These are phyloP conservation scores for Lycodopsis pacificus DNA, from an alignment of 2,797 vertebrate genomes.

Conservation along the genomic window DNA sequence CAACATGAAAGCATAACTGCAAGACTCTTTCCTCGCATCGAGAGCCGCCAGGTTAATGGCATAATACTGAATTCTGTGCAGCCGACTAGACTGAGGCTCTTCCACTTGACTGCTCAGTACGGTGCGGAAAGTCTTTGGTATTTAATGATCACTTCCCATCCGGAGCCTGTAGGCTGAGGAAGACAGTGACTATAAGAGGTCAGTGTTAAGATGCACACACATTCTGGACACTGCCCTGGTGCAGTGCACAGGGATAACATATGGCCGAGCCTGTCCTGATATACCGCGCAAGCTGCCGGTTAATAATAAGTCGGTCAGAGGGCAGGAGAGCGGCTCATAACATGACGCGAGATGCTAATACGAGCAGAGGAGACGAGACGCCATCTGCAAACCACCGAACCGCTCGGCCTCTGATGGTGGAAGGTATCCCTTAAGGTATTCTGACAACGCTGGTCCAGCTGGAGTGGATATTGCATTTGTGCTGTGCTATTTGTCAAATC, in stretches of 20 bases:
- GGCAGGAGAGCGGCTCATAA: background rate
- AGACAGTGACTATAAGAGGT: background rate
- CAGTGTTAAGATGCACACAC: background rate
- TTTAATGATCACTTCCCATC: conserved; percentile 23
- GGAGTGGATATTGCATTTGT: background rate
- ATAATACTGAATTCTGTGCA: no score
- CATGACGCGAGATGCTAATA: conserved; percentile 12
- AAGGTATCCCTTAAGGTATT: background rate
- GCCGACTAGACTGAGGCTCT: background rate
- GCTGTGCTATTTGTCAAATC: background rate
- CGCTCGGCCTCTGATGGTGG: background rate
- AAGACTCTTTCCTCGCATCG: background rate
- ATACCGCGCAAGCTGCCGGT: background rate
- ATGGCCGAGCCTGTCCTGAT: conserved; percentile 12
- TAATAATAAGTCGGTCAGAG: conserved; percentile 15
- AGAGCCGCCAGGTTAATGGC: background rate
- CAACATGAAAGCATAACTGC: background rate
- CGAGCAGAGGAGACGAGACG: background rate
- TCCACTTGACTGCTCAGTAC: background rate
- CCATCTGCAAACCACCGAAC: conserved; percentile 6
- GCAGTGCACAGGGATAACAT: background rate
- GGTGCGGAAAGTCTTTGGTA: background rate
- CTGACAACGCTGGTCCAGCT: background rate
- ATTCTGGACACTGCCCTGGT: background rate
- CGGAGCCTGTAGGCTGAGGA: background rate